Percentiles rank a stretch among this genome's conserved stretches.
These are phyloP conservation scores for Epistrophe eligans DNA, from an alignment of 2,888 invertebrate genomes.

Conservation along the genomic window DNA sequence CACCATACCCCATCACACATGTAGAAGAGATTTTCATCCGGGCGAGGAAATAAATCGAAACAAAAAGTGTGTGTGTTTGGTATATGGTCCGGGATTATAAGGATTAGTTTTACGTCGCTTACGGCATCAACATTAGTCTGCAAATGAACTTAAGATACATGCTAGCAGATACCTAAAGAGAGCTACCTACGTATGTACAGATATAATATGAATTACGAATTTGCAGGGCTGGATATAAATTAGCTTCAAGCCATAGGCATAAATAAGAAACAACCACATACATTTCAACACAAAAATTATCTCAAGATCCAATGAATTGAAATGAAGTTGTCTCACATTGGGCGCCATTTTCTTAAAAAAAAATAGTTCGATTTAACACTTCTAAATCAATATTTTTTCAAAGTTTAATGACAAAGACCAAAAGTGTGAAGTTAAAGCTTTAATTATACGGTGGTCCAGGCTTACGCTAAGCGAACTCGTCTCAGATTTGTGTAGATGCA, in stretches of 20 bases:
- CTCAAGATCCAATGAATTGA: too few relatives aligned
- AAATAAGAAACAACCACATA: too few relatives aligned
- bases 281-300: too few relatives aligned
- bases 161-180: not conserved
- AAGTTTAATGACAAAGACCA: too few relatives aligned
- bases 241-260: not conserved
- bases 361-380: too few relatives aligned
- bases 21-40: constrained; percentile 11
- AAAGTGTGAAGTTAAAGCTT: too few relatives aligned
- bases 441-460: too few relatives aligned
- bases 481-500: too few relatives aligned
- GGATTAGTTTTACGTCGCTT: constrained; percentile 62
- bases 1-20: not conserved
- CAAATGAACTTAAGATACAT: constrained; percentile 57
- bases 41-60: not conserved
- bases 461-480: too few relatives aligned
- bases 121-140: constrained; percentile 27
- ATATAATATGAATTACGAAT: not conserved
- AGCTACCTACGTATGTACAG: not conserved
- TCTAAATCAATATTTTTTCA: too few relatives aligned
- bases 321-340: too few relatives aligned
- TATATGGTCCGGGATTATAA: constrained; percentile 40
- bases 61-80: not conserved
- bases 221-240: constrained; percentile 30
- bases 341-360: too few relatives aligned